Base-by-base conservation (phyloP, 2,888 invertebrate species). In the Cartodere bifasciata region DNA sequence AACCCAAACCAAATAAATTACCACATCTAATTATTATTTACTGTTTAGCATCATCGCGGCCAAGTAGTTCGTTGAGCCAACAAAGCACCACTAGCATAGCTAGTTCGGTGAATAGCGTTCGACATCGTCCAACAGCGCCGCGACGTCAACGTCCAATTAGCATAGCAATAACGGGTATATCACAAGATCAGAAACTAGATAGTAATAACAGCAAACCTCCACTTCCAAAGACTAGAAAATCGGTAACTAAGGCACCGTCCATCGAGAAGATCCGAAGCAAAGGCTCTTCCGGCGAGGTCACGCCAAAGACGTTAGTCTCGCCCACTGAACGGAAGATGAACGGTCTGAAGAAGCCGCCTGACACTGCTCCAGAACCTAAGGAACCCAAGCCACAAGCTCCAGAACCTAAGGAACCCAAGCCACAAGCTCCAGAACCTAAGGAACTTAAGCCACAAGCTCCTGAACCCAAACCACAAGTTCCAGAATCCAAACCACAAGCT, bases 21-120 rank as follows among this genome's bases (percentile, higher is more conserved):
- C n/a, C n/a, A n/a, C n/a, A n/a, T n/a, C n/a, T n/a, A n/a, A n/a
- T n/a, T n/a, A n/a, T n/a, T n/a, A n/a, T n/a, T 28, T 32, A 38
- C 17, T 28, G 22, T 41, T n/a, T 55, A 68, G 75, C 70, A 47
- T 72, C 77, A 39, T 87, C 87, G 46, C 71, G 88, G 57, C 88
- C 88, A 41, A 81, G 80, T 59, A 86, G 86, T 65, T 84, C 88
- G 47, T 71, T 88, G 68, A 86, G 80, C 56, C 72, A 73, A 53
- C 69, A 70, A 52, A 71, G 70, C 56, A 70, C 71, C 54, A 67
- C 65, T 52, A 70, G 75, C 50, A 66, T 71, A 39, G 62, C 68
- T 23, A 68, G 68, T 45, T 60, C 65, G 34, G 58, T 60, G 34
- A n/a, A n/a, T n/a, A 63, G 63, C 28, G 62, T 71, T 39, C 68